These are phyloP conservation scores for Grallaria varia DNA, from an alignment of 2,113 vertebrate genomes.

Conservation along the genomic window DNA sequence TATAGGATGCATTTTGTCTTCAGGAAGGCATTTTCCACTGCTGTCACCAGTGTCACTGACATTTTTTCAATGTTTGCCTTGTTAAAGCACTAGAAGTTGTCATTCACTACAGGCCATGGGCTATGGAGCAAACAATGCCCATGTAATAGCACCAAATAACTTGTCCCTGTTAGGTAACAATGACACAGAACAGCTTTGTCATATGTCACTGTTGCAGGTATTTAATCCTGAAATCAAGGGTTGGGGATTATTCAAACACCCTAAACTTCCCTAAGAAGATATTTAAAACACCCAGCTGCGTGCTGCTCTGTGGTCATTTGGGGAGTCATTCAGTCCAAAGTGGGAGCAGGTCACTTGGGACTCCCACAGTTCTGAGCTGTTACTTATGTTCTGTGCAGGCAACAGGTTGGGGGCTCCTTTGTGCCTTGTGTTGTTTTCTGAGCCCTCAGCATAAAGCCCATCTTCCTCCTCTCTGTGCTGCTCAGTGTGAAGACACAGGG, in stretches of 20 bases:
- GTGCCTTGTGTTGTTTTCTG: neutral
- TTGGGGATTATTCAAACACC: neutral
- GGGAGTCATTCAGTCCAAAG: neutral
- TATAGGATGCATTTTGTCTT: neutral
- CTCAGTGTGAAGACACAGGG: neutral
- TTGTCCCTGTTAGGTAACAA: neutral
- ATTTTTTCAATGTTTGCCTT: neutral
- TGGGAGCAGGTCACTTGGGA: neutral
- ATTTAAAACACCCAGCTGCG: neutral
- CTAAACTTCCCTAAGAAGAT: neutral
- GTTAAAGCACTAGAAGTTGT: neutral
- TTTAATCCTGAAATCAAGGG: neutral
- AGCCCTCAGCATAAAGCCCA: neutral
- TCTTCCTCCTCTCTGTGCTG: neutral
- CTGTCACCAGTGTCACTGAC: neutral
- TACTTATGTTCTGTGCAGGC: neutral
- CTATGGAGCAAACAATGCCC: too few species aligned
- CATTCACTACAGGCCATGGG: neutral
- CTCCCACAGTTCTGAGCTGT: accelerated
- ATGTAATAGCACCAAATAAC: too few species aligned
- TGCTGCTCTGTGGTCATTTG: neutral
- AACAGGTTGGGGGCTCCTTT: neutral
- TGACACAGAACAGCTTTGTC: neutral
- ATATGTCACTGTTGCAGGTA: neutral
- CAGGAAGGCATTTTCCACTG: neutral